Conservation (phyloP, 2,113 vertebrate species). For the Sylvia atricapilla region DNA sequence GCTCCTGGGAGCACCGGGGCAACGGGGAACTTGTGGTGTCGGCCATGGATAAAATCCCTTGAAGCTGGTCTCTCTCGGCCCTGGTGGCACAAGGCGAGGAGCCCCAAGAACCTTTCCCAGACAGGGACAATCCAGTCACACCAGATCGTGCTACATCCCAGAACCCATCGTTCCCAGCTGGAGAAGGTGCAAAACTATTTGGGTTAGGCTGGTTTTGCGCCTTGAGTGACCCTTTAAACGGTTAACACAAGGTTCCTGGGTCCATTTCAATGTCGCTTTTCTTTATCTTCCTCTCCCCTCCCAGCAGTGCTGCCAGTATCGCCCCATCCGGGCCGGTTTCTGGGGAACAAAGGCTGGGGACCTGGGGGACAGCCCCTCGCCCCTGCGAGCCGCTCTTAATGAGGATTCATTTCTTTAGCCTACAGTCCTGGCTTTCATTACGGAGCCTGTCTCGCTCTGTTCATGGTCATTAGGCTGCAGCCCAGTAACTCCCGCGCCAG, state of each 20-base stretch:
- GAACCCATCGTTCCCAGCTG: not conserved
- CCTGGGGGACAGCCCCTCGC: conserved; percentile 1
- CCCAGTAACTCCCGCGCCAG: not conserved
- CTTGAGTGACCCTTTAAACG: not conserved
- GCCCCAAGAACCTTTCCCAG: not conserved
- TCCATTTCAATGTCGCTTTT: not conserved
- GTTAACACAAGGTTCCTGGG: not conserved
- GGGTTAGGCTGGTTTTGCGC: not conserved
- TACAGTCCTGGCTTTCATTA: conserved; percentile 21
- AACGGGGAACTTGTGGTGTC: not conserved
- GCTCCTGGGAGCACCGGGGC: not conserved
- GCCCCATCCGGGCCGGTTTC: not conserved
- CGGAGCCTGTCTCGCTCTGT: not conserved
- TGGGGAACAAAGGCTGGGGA: conserved; percentile 23
- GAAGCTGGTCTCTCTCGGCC: not conserved
- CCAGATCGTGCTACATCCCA: not conserved
- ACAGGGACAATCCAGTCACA: not conserved
- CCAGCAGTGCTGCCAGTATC: not conserved
- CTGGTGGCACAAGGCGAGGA: not conserved
- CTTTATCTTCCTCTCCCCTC: not conserved
- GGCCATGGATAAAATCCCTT: not conserved
- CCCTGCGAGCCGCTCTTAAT: conserved; percentile 9
- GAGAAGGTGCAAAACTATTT: not conserved
- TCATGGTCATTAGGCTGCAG: conserved; percentile 25
- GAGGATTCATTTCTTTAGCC: conserved; percentile 57